Base-by-base conservation (phyloP, 1,140 invertebrate genomes). In the Macrosteles quadrilineatus region DNA sequence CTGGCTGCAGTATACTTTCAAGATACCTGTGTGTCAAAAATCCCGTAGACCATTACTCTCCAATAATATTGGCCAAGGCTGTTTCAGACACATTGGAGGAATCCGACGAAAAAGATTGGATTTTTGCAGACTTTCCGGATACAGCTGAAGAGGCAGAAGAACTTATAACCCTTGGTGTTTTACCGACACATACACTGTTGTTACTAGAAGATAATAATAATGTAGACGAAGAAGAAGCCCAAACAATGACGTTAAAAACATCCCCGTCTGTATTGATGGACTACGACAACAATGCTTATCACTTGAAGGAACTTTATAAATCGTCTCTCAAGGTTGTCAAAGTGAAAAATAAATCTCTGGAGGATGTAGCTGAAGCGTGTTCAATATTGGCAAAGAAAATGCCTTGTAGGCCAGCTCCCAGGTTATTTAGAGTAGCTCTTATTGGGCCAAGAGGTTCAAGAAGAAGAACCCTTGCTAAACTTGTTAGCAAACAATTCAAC, bases 381-480 rank as follows among this genome's bases (percentile, higher is more conserved):
- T 4, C 21, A 9, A 25, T 2, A 27, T 25, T 59, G 6, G 27
- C 55, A 11, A 9, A 6, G 23, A 59, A 59, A 6, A 11, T 27
- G n/a, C 55, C 55, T 14, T n/a, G 21, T 25, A 25, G 21, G 6
- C 2, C 2, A 2, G 27, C 27, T 59, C 78, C 77, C 1, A 75
- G 72, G 27, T 68, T 77, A 17, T 78, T 78, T 53, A 78, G 81
- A 12, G 75, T 82, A 4, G 66, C 71, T 11, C 68, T 82, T 0
- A 76, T 82, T 53, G 80, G 80, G 55, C 69, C 74, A 4, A 68
- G 71, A 57, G 77, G 78, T 55, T 76, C 78, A 6, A 73, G 72
- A 12, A 73, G 73, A 72, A 68, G 47, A 27, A 75, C 74, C 27
- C 65, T 80, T 2, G 78, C 76, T 0, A 75, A 76, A 69, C 70